Evolutionary conservation across 2,888 invertebrate genomes (phyloP).

Genomic region (Cataglyphis cursor): DNA sequence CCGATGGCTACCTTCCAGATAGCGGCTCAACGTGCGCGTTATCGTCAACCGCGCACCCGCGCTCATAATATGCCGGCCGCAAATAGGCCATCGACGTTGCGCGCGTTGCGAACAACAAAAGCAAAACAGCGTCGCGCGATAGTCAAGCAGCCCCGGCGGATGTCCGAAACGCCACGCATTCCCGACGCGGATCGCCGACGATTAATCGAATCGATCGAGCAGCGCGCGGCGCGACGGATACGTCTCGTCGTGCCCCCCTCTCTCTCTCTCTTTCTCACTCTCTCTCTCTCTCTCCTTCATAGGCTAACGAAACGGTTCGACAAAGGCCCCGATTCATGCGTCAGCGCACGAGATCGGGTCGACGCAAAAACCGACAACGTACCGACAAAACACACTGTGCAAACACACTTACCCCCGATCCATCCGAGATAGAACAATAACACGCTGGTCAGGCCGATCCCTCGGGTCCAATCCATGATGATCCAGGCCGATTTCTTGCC

Average conservation of each 20-base stretch:
- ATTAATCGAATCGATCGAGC: conserved; percentile 58
- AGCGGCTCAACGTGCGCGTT: conserved; percentile 26
- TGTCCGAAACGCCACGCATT: conserved; percentile 57
- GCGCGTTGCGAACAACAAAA: conserved; percentile 53
- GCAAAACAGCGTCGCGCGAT: conserved; percentile 44
- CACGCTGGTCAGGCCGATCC: conserved; percentile 55
- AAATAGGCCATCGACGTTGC: conserved; percentile 53
- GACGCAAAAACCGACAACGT: conserved; percentile 27
- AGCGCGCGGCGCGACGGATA: conserved; percentile 5
- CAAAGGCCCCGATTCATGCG: conserved; percentile 47
- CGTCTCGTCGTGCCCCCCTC: background rate
- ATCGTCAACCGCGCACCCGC: conserved; percentile 45
- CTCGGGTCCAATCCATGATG: conserved; percentile 62
- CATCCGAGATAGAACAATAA: conserved; percentile 63
- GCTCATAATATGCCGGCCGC: conserved; percentile 48
- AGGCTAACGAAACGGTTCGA: conserved; percentile 19
- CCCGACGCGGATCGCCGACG: conserved; percentile 55
- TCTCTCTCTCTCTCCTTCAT: background rate
- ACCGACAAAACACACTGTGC: background rate
- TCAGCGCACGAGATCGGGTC: conserved; percentile 15
- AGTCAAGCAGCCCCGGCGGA: conserved; percentile 34
- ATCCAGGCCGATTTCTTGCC: conserved; percentile 35
- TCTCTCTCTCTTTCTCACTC: conserved; percentile 14
- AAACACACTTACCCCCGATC: conserved; percentile 64
- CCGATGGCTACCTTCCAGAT: conserved; percentile 42